A percentile compares a stretch with the other conserved stretches of the same genome.
phyloP scores from a whole-genome alignment of 2,797 vertebrate genomes.

The Anolis apletophallus region DNA sequence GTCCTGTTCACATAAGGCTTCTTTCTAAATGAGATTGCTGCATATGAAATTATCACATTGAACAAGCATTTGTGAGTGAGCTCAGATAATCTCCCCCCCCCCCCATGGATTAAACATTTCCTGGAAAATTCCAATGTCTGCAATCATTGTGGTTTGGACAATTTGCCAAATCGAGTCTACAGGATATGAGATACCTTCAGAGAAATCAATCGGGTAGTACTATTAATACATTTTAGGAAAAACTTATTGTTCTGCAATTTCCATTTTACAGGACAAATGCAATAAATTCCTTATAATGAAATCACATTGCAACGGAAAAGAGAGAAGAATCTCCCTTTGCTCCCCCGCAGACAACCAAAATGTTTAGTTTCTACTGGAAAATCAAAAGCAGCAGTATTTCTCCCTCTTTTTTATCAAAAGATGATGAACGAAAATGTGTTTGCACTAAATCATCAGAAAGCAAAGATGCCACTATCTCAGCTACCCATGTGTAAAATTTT shows the following conservation, averaged over 20 bases:
- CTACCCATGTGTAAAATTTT: too few relatives aligned
- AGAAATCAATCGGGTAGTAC: background rate
- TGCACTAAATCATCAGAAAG: too few relatives aligned
- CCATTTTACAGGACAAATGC: background rate
- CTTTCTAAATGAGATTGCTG: background rate
- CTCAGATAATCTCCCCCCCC: background rate
- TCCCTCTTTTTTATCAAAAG: background rate
- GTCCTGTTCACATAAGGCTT: background rate
- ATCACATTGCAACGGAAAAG: too few relatives aligned
- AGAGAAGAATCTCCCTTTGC: background rate
- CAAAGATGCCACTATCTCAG: too few relatives aligned
- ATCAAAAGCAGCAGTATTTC: background rate
- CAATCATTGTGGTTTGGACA: background rate
- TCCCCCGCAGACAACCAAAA: background rate
- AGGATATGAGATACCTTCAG: background rate
- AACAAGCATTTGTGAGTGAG: background rate
- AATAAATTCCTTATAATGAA: background rate
- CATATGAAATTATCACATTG: conserved; percentile 5
- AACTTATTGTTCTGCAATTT: background rate
- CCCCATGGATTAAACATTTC: background rate
- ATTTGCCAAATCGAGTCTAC: background rate
- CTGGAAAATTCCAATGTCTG: background rate
- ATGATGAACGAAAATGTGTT: too few relatives aligned
- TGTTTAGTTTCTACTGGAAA: background rate
- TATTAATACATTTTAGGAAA: background rate